A percentile compares a stretch with the other conserved stretches of the same genome.
Conservation (phyloP, 2,888 invertebrate genomes). For the Acanthosepion esculentum region DNA sequence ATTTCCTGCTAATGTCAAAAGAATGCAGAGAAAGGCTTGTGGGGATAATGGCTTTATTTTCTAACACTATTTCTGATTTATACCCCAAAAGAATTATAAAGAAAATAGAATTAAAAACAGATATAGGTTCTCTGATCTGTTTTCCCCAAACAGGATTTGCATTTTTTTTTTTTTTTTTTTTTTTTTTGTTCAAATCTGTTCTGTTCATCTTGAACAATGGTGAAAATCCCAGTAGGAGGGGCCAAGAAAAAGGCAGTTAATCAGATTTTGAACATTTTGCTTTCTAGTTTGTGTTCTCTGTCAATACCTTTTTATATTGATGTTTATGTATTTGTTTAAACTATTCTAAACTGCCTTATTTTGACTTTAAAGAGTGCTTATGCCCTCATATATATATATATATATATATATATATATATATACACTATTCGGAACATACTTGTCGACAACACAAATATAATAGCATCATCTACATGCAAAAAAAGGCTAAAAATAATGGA, state of each 20-base stretch:
- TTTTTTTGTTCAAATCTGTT: not conserved
- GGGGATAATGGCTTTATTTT: not conserved
- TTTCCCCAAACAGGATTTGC: not conserved
- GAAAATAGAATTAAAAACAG: not conserved
- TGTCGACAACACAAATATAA: no score
- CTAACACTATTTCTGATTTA: constrained; percentile 20
- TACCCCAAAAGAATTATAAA: not conserved
- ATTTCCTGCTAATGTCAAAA: not conserved
- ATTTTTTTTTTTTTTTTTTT: not conserved
- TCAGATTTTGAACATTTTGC: not conserved
- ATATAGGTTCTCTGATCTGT: not conserved
- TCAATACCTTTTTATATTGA: not conserved
- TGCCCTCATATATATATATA: no score
- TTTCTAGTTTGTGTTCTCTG: not conserved
- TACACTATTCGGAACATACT: no score
- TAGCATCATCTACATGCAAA: no score
- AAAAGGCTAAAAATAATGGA: no score
- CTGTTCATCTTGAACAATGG: not conserved
- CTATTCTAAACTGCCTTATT: no score
- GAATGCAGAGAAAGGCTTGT: not conserved
- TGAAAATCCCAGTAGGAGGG: not conserved
- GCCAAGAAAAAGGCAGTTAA: not conserved
- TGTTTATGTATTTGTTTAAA: not conserved
- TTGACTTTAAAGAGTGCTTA: no score
- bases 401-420: no score